These are phyloP conservation scores for Phenacoccus solenopsis DNA, from an alignment of 1,140 invertebrate genomes.

Conservation along the genomic window DNA sequence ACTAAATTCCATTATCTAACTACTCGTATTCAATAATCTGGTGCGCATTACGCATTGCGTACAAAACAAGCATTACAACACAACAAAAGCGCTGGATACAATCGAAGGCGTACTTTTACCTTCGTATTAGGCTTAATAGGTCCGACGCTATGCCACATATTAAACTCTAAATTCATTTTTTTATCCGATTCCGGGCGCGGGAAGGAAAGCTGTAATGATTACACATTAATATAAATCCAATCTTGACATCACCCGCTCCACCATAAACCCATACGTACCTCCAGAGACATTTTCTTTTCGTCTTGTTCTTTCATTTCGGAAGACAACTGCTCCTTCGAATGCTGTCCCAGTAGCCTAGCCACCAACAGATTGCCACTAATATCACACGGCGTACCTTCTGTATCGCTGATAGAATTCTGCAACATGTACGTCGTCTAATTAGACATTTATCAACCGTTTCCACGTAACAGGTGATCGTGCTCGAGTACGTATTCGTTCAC, in stretches of 20 bases:
- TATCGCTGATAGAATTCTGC: not conserved
- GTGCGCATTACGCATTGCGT: not conserved
- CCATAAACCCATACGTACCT: not conserved
- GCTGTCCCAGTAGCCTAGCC: not conserved
- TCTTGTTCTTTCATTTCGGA: constrained; percentile 1
- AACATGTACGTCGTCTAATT: not conserved
- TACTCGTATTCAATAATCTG: not conserved
- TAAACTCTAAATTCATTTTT: not conserved
- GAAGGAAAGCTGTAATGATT: not conserved
- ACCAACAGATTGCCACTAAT: not conserved
- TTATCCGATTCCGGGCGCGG: not conserved
- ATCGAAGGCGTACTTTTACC: not conserved
- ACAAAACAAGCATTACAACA: not conserved
- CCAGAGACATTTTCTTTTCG: not conserved
- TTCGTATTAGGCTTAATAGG: not conserved
- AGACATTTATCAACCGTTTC: not conserved
- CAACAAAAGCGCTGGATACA: too few species aligned
- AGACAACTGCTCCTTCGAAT: not conserved
- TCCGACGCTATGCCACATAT: not conserved
- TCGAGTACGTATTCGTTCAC: too few species aligned
- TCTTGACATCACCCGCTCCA: too few species aligned
- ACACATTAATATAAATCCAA: too few species aligned
- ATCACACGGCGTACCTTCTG: not conserved
- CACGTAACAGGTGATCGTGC: not conserved
- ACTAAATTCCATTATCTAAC: too few species aligned